Evolutionary conservation across 2,113 vertebrate genomes (phyloP), one percentile per base, ranked within the genome.

Genomic region (Setophaga petechia): DNA sequence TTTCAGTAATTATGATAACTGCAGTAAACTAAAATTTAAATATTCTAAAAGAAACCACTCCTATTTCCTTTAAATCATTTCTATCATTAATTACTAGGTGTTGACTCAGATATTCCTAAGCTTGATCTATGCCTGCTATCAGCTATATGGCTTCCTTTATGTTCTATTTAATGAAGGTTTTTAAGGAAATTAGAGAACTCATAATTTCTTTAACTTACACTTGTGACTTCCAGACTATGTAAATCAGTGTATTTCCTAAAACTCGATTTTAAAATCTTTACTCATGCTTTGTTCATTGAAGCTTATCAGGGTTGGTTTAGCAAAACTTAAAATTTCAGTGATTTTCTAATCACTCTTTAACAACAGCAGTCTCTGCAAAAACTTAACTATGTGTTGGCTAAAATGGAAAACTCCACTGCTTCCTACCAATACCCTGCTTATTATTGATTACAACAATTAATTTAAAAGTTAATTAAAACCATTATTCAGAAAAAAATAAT

Each of bases 131-230:
- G 78, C 66, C 49, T 69, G 14, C 65, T 69, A 86, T 59, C 78
- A 87, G 14, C 57, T 69, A 75, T 25, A 84, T 9, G 39, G 35
- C 22, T 68, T 84, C 65, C 5, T 90, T 91, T 87, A 83, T 89
- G n/a, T 68, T 52, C 51, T 69, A 89, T 77, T 89, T 95, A 94
- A 90, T 74, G n/a, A 92, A 87, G 15, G 14, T 43, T 80, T 90
- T 77, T 14, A 92, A 95, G 55, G 31, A 84, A 74, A 67, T 86
- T 65, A 74, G 31, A 87, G 58, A 94, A 95, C 31, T 79, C 35
- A 15, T 31, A 20, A 82, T 86, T 90, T 87, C 55, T 76, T 90
- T 72, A 86, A 67, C 37, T 73, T 72, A 10, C 6, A 63, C 61
- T 92, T 90, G 55, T 75, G 61, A 78, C 51, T 95, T 94, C 28